phyloP scores from a whole-genome alignment of 2,113 vertebrate species.

The Anas platyrhynchos region DNA sequence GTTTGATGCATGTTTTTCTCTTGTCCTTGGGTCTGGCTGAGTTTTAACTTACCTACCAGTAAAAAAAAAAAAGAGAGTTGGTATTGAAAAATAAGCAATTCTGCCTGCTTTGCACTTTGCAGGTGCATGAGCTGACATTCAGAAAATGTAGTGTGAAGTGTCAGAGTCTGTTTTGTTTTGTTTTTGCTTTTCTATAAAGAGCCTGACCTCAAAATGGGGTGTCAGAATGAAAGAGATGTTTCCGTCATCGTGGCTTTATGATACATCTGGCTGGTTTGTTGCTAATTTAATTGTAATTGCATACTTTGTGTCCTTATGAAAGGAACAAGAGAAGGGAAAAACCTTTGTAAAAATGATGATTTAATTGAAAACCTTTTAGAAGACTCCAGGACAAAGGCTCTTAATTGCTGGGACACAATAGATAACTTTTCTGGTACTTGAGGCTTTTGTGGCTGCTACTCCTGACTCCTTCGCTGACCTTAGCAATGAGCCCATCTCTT shows the following conservation, averaged over 20 bases:
- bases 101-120: background rate
- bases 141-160: background rate
- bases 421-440: background rate
- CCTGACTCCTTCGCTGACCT: background rate
- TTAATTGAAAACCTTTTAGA: slow-evolving; percentile 22
- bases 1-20: background rate
- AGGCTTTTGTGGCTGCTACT: background rate
- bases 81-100: background rate
- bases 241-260: background rate
- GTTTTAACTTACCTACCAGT: background rate
- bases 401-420: background rate
- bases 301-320: background rate
- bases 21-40: background rate
- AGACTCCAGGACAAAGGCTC: background rate
- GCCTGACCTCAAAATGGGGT: background rate
- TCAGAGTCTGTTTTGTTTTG: background rate
- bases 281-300: slow-evolving; percentile 33
- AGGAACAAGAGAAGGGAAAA: background rate
- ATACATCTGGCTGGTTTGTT: background rate
- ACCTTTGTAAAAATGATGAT: background rate
- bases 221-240: background rate
- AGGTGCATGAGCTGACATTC: background rate
- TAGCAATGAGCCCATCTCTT: background rate
- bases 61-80: background rate
- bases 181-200: background rate